Base-by-base conservation (phyloP, 2,797 vertebrate species). In the Pantherophis vulpinus region DNA sequence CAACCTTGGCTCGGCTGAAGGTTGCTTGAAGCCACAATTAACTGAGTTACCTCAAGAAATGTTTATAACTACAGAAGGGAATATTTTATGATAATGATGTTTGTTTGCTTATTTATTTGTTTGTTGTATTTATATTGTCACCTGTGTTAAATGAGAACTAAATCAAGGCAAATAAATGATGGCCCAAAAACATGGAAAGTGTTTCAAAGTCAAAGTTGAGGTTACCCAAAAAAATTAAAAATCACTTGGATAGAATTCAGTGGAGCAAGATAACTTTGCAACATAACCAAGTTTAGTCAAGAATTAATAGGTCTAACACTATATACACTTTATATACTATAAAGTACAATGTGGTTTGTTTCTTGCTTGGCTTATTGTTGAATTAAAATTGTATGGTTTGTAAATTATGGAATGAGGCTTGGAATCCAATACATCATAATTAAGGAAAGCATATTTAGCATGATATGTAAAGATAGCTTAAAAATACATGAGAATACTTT, bases 1-100 rank as follows among this genome's bases (percentile, higher is more conserved):
- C 63, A 66, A 47, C 55, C 32, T 47, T 86, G 89, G 70, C 14
- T 92, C 86, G 37, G 14, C 42, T 66, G 13, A 94, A 93, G 92
- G 2, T 74, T 66, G 56, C n/a, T 55, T 4, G n/a, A 91, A 92
- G 51, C 23, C 92, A 86, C 16, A 91, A 89, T 92, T 92, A n/a
- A 51, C 27, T 23, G 29, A 88, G n/a, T 91, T 95, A 90, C 89
- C 88, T 70, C 55, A 86, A 88, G 87, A 90, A 93, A 32, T 8
- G 27, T 1, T 86, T 55, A 27, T 79, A 86, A 93, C 63, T 29
- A 70, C 14, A 70, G 51, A 86, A 37, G 56, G 7, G 7, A 14
- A 42, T 32, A 37, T 5, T 8, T 2, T 61, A 10, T 63, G 70
- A 47, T 87, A 91, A 66, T 54, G 47, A 70, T 25, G 29, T 66